A percentile compares a stretch with the other conserved stretches of the same genome.
phyloP scores from a whole-genome alignment of 2,888 invertebrate genomes.

The Agrotis clavis region DNA sequence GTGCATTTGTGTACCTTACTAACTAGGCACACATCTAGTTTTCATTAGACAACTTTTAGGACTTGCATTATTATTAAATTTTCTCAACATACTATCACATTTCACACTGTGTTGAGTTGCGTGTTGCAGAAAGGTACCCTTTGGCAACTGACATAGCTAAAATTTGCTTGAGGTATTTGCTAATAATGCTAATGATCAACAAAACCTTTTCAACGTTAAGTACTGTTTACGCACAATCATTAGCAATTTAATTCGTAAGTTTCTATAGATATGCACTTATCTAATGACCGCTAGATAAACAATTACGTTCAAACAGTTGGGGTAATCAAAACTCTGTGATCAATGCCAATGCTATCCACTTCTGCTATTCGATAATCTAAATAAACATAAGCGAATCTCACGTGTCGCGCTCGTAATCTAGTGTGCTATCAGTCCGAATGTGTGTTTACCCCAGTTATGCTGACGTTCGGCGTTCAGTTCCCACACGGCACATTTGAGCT shows the following conservation, averaged over 20 bases:
- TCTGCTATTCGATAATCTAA: conserved; percentile 42
- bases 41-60: not conserved
- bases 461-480: conserved; percentile 4
- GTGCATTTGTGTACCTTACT: not conserved
- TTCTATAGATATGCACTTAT: not conserved
- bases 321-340: conserved; percentile 48
- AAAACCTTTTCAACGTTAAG: conserved; percentile 1
- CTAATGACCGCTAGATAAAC: conserved; percentile 43
- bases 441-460: conserved; percentile 15
- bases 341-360: conserved; percentile 25
- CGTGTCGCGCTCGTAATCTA: conserved; percentile 23
- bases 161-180: not conserved
- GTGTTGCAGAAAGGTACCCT: not conserved
- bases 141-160: not conserved
- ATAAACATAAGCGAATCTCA: conserved; percentile 37
- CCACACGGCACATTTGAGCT: conserved; percentile 27
- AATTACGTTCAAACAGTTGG: conserved; percentile 17
- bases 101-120: not conserved
- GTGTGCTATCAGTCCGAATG: conserved; percentile 37
- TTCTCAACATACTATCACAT: not conserved
- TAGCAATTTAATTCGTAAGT: conserved; percentile 5
- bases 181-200: conserved; percentile 1
- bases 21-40: not conserved
- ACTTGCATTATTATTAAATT: not conserved
- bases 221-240: not conserved